These are phyloP conservation scores for Motacilla tschutschensis DNA, from an alignment of 2,113 vertebrate species.

Conservation along the genomic window DNA sequence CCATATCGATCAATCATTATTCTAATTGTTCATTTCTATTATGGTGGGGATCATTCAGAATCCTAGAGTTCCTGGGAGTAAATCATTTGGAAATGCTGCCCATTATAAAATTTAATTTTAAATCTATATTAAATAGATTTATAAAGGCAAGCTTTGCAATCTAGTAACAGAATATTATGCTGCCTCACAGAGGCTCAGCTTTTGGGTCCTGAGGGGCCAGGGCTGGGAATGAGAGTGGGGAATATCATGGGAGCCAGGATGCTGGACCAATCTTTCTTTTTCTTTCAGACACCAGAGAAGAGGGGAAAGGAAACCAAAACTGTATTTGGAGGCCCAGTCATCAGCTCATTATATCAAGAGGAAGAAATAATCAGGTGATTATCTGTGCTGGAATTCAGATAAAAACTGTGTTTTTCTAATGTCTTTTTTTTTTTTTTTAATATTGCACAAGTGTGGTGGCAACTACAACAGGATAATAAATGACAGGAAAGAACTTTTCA, in stretches of 20 bases:
- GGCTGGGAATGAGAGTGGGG: background rate
- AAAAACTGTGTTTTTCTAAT: constrained; percentile 14
- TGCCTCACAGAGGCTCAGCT: constrained; percentile 25
- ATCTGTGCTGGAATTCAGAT: background rate
- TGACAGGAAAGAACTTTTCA: constrained; percentile 68
- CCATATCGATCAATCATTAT: constrained; percentile 46
- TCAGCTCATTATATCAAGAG: constrained; percentile 94
- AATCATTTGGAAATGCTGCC: constrained; percentile 63
- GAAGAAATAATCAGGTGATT: constrained; percentile 95
- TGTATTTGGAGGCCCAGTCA: constrained; percentile 86
- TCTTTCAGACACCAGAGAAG: constrained; percentile 75
- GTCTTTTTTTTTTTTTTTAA: constrained; percentile 21
- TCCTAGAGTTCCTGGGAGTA: constrained; percentile 61
- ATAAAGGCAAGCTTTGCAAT: constrained; percentile 55
- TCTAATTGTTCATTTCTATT: constrained; percentile 65
- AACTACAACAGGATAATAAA: constrained; percentile 65
- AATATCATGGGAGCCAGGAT: background rate
- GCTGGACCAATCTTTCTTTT: constrained; percentile 31
- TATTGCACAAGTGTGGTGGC: constrained; percentile 40
- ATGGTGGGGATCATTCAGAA: constrained; percentile 56
- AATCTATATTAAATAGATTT: constrained; percentile 68
- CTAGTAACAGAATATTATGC: constrained; percentile 48
- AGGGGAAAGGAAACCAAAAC: constrained; percentile 79
- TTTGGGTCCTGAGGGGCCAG: background rate
- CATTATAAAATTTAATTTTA: constrained; percentile 66